Base-by-base conservation (phyloP, 1,140 invertebrate species). In the Lepidurus couesii region DNA sequence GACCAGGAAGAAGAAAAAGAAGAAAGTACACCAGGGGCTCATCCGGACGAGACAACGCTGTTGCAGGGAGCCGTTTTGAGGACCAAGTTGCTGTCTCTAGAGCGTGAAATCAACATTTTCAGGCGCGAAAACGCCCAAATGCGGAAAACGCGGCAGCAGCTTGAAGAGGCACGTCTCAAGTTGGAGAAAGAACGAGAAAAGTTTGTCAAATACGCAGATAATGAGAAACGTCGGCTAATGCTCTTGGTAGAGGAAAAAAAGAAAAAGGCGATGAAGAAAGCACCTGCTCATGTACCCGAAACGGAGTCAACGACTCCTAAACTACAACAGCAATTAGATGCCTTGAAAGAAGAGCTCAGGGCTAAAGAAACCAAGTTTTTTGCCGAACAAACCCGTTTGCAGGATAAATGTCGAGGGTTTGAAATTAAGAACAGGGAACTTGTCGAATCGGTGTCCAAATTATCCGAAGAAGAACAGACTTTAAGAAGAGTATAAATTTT, bases 311-410 rank as follows among this genome's bases (percentile, higher is more conserved):
- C 44, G 24, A 10, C 26, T 34, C 26, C n/a, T 13, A 75, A 44
- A 75, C 44, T 79, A 16, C 65, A 45, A 13, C n/a, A 44, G 44
- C 73, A 79, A 43, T 21, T 80, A 1, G 53, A 80, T n/a, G 24
- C 44, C 11, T 21, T 77, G 42, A 80, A 42, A 74, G 76, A 77
- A 24, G 76, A 75, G 42, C 43, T 73, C 13, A 76, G 79, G 44
- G 34, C 34, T 8, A 80, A 80, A 24, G 79, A 80, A 47, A 80
- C 26, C 43, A 80, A 75, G 42, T 80, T 76, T 73, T 74, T 77
- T 42, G 76, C 79, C 11, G 53, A 42, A 26, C 75, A 78, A 42
- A 80, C 75, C 13, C 73, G 74, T 1, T 44, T 80, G 21, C 77
- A 77, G 73, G 76, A 77, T 13, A 73, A 74, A 44, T 78, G 77